Base-by-base conservation (phyloP, 2,888 invertebrate genomes). In the Alentia gelatinosa region DNA sequence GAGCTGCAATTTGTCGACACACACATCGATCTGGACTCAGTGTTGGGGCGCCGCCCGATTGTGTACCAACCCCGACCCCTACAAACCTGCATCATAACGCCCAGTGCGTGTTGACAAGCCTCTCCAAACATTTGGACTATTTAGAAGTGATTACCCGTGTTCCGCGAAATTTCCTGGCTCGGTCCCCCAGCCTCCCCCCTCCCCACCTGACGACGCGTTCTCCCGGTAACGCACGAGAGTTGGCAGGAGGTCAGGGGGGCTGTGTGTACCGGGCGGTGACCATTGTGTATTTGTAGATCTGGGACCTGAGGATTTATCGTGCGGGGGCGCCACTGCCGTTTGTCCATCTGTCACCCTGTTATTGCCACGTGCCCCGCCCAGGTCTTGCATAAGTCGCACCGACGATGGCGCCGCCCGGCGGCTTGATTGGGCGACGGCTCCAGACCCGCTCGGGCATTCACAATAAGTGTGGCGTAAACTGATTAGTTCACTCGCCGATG, bases 61-160 rank as follows among this genome's bases (percentile, higher is more conserved):
- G n/a, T 56, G n/a, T 56, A 56, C 56, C 56, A 19, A 56, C 56
- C 56, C 23, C 19, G n/a, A 19, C 56, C 56, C 56, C n/a, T 12
- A 56, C 56, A 56, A 56, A n/a, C 56, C 56, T 19, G 56, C 56
- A 56, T 56, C 56, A 56, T 19, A 56, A 56, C 56, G 56, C 68
- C 68, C 15, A 30, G 68, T 68, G 30, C 56, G n/a, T 68, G 68
- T 68, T 68, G 26, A 68, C 68, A 68, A 12, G 68, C 68, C 68
- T 68, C 68, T 68, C 68, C 68, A 68, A 68, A 68, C 68, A 68
- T 30, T 30, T 30, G 68, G 30, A 68, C 68, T 68, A 68, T 68
- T 68, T 68, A 68, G 68, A 68, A 68, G 68, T 68, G 68, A 68
- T 68, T 68, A 68, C 30, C 30, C 68, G 68, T 68, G 68, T 68